Evolutionary conservation across 2,888 invertebrate genomes (phyloP), one percentile per base, ranked within the genome.

Genomic region (Phaonia tiefii): DNA sequence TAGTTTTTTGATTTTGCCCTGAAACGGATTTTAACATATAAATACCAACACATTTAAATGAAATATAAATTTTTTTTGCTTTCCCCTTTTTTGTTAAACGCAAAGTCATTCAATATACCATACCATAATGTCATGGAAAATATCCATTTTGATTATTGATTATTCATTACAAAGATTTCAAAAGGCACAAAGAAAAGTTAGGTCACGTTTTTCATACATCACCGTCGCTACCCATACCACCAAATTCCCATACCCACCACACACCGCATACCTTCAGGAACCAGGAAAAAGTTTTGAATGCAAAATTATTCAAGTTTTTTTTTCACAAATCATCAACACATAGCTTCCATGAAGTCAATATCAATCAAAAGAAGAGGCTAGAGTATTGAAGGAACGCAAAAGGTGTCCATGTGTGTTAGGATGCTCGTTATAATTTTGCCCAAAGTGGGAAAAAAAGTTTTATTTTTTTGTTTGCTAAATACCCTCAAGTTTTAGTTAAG

Each of bases 171-270:
- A 10, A 51, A 63, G 77, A 78, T 73, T 67, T 67, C 22, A 39
- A 78, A 51, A 65, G 8, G 31, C 25, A 3, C 17, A 70, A 60
- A 67, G 26, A 54, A 44, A 70, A 67, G 69, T 73, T 73, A 69
- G 73, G 78, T 73, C 78, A 78, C 73, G 78, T 78, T 78, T 74
- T 70, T 69, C 44, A 69, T 73, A 78, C 63, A 69, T 73, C 37
- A 70, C 54, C 73, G 73, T 54, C 60, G 13, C 56, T 10, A 20
- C 15, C 15, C 15, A 17, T 46, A 13, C 49, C 51, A 54, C 1
- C 51, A 20, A 2, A 26, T 4, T 13, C 56, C 8, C 56, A 11
- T 7, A 10, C 5, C 54, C 54, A 3, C 22, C 54, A 5, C 31
- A 31, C 31, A 3, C 31, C 31, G 31, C n/a, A 3, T 31, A 5